Conservation (phyloP, 2,113 vertebrate genomes). For the Microtus montanus region DNA sequence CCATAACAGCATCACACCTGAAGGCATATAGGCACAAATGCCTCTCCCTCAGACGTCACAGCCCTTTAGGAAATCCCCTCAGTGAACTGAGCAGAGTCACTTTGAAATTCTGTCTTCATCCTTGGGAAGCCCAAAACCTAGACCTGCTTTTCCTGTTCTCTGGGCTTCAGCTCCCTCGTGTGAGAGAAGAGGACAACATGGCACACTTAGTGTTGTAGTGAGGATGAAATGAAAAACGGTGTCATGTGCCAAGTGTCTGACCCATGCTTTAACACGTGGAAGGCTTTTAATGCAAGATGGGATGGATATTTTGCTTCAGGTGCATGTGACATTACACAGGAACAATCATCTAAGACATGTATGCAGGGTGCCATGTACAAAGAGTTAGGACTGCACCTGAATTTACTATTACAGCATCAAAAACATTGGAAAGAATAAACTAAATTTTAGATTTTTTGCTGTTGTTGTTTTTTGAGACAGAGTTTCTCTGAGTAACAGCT, state of each 20-base stretch:
- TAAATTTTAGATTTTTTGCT: slow-evolving; percentile 19
- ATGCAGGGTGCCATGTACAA: neutral
- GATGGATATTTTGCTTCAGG: neutral
- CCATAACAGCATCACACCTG: neutral
- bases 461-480: neutral
- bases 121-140: slow-evolving; percentile 8
- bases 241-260: neutral
- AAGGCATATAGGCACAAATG: neutral
- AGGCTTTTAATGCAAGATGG: slow-evolving; percentile 1
- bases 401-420: slow-evolving; percentile 37
- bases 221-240: neutral
- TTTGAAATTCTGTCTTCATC: neutral
- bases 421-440: slow-evolving; percentile 12
- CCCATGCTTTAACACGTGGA: neutral
- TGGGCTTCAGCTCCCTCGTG: neutral
- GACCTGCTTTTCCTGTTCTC: neutral
- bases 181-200: neutral
- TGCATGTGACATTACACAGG: neutral
- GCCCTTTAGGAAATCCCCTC: neutral
- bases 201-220: neutral
- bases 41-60: neutral
- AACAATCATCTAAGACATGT: neutral
- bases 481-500: neutral
- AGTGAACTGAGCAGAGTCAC: neutral
- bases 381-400: slow-evolving; percentile 34